These are phyloP conservation scores for Jordanella pulchra DNA, from an alignment of 2,797 vertebrate genomes.

Conservation along the genomic window DNA sequence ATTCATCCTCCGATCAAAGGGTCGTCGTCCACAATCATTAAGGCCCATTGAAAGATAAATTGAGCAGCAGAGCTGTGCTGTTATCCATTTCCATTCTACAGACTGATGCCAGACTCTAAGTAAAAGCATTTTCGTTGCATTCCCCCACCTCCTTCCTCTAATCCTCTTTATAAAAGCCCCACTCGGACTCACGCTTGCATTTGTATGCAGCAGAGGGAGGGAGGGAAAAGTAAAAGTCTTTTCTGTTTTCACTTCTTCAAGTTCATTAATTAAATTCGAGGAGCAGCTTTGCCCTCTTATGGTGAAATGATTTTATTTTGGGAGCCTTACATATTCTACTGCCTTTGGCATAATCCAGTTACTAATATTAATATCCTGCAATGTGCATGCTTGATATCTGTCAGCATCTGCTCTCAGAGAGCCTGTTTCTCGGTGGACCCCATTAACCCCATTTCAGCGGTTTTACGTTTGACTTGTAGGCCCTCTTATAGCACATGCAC, in stretches of 20 bases:
- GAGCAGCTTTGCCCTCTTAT: conserved; percentile 14
- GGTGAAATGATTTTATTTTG: conserved; percentile 8
- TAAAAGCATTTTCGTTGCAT: conserved; percentile 21
- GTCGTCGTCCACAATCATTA: conserved; percentile 1
- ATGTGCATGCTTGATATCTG: conserved; percentile 40
- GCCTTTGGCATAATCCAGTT: conserved; percentile 23
- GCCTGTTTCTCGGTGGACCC: conserved; percentile 44
- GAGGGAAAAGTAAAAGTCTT: conserved; percentile 27
- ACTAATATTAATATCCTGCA: conserved; percentile 46
- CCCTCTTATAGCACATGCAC: conserved; percentile 57
- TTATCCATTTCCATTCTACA: background rate
- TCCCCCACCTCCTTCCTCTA: conserved; percentile 1
- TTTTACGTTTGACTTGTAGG: conserved; percentile 45
- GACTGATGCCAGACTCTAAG: conserved; percentile 12
- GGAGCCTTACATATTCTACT: conserved; percentile 10
- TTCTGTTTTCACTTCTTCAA: conserved; percentile 31
- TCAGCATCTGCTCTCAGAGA: conserved; percentile 53
- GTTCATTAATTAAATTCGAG: conserved; percentile 48
- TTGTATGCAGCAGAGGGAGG: conserved; percentile 20
- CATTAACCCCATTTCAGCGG: conserved; percentile 32
- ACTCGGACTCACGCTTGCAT: conserved; percentile 35
- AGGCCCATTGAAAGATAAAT: conserved; percentile 1
- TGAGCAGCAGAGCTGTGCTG: conserved; percentile 3
- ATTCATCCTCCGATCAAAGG: background rate
- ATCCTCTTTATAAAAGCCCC: conserved; percentile 48